phyloP scores from a whole-genome alignment of 2,797 vertebrate genomes.

The Crypturellus tataupa region DNA sequence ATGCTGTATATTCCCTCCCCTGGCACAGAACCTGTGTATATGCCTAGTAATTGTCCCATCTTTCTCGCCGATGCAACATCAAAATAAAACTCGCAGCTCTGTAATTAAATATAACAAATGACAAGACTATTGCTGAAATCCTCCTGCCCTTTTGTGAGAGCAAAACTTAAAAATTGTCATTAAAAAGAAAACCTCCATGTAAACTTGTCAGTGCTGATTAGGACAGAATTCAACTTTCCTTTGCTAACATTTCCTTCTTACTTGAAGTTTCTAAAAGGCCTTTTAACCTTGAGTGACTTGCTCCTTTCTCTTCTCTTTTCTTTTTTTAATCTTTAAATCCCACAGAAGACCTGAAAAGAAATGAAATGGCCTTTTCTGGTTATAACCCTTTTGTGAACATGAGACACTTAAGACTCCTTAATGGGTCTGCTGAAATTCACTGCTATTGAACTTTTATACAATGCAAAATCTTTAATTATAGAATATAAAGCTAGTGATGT shows the following conservation, averaged over 20 bases:
- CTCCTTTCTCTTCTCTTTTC: neutral
- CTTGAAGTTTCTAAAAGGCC: neutral
- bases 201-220: neutral
- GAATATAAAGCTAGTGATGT: neutral
- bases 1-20: rapidly evolving
- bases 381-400: neutral
- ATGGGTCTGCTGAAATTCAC: neutral
- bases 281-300: neutral
- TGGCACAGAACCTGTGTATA: rapidly evolving
- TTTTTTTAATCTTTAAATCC: neutral
- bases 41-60: neutral
- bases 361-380: neutral
- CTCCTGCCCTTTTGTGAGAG: neutral
- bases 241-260: neutral
- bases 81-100: neutral
- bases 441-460: neutral
- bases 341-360: neutral
- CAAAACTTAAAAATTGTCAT: neutral
- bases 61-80: neutral
- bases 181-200: neutral
- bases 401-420: neutral
- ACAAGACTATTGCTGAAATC: neutral
- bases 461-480: neutral
- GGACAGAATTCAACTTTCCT: neutral
- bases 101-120: neutral